These are phyloP conservation scores for Pheosia tremula DNA, from an alignment of 2,888 invertebrate species.

Conservation along the genomic window DNA sequence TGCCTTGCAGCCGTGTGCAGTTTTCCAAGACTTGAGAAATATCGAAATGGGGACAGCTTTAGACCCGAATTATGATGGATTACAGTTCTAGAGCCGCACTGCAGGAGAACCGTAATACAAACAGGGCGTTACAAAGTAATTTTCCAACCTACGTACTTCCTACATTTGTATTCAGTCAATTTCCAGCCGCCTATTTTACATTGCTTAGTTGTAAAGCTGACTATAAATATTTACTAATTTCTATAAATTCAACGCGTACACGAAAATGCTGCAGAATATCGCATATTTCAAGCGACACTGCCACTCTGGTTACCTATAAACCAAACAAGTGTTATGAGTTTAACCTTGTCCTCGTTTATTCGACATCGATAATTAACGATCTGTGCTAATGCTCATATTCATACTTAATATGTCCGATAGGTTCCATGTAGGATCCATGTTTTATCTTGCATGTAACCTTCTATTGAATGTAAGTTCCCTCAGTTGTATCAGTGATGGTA, in stretches of 20 bases:
- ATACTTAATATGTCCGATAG: conserved; percentile 6
- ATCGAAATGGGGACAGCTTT: not conserved
- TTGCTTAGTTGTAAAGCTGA: no score
- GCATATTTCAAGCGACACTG: not conserved
- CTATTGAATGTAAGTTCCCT: not conserved
- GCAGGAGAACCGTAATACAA: no score
- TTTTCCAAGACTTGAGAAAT: not conserved
- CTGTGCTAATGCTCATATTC: conserved; percentile 14
- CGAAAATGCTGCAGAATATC: not conserved
- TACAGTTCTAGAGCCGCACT: no score
- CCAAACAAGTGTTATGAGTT: conserved; percentile 25
- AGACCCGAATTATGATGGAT: no score
- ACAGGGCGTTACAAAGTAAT: no score
- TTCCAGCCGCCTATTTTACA: no score
- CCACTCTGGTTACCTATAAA: conserved; percentile 2
- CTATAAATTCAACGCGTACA: not conserved
- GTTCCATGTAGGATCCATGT: not conserved
- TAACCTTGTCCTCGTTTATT: conserved; percentile 42
- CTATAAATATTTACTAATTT: not conserved
- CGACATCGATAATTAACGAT: conserved; percentile 30
- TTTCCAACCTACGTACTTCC: no score
- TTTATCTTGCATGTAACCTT: not conserved
- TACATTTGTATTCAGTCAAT: no score
- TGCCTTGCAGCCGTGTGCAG: not conserved
- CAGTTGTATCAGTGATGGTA: no score